Evolutionary conservation across 2,888 invertebrate species (phyloP).

Genomic region (Gymnosoma rotundatum): DNA sequence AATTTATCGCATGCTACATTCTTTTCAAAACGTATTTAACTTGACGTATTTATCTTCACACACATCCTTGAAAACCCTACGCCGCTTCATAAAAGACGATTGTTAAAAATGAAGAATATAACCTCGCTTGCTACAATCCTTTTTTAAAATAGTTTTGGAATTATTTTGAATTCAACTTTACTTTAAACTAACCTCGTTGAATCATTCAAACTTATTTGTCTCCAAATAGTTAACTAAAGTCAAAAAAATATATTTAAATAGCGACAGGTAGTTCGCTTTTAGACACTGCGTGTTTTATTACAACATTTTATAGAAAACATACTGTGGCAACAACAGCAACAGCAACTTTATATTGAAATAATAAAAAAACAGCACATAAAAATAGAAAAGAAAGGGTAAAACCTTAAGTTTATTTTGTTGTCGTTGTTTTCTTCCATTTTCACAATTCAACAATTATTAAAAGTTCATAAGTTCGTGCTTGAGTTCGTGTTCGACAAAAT

Average conservation of each 20-base stretch:
- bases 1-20: too few relatives aligned
- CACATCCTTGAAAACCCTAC: too few relatives aligned
- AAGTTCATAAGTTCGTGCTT: conserved; percentile 69
- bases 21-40: too few relatives aligned
- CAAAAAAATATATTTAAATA: conserved; percentile 23
- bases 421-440: conserved; percentile 13
- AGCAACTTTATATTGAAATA: conserved; percentile 1
- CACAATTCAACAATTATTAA: conserved; percentile 65
- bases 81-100: too few relatives aligned
- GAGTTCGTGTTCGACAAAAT: conserved; percentile 68
- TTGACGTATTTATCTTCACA: too few relatives aligned
- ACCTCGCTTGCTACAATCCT: too few relatives aligned
- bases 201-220: too few relatives aligned
- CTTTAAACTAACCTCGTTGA: too few relatives aligned
- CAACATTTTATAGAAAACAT: conserved; percentile 21
- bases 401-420: conserved; percentile 8
- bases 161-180: too few relatives aligned
- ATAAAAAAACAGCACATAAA: background rate
- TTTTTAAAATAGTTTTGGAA: too few relatives aligned
- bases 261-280: conserved; percentile 56
- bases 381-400: conserved; percentile 12
- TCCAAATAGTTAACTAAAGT: background rate
- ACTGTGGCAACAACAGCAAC: background rate
- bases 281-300: conserved; percentile 39
- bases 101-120: too few relatives aligned